A percentile compares a stretch with the other conserved stretches of the same genome.
Evolutionary conservation across 2,888 invertebrate species (phyloP).

Genomic region (Eupithecia dodoneata): DNA sequence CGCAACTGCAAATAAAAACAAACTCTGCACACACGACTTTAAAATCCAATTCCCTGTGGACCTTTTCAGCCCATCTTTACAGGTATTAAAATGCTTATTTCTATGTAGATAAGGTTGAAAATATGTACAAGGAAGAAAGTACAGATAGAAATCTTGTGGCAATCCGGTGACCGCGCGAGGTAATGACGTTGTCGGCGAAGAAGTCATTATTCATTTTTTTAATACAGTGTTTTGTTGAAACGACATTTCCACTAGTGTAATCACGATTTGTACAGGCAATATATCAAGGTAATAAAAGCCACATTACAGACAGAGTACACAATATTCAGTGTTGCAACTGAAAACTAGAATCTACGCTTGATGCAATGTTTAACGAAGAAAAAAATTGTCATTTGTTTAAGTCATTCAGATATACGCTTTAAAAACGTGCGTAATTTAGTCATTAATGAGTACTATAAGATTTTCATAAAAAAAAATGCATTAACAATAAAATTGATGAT

Average conservation of each 20-base stretch:
- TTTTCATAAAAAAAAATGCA: background rate
- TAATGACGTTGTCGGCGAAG: constrained; percentile 81
- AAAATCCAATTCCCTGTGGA: constrained; percentile 59
- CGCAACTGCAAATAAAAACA: constrained; percentile 46
- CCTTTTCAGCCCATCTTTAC: constrained; percentile 18
- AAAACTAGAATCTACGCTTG: background rate
- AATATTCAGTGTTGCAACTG: constrained; percentile 13
- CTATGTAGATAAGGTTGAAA: constrained; percentile 48
- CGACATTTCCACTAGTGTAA: constrained; percentile 83
- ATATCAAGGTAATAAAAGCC: constrained; percentile 78
- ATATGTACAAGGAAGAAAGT: constrained; percentile 41
- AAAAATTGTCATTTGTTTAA: background rate
- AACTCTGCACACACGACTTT: constrained; percentile 49
- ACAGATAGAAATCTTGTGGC: constrained; percentile 76
- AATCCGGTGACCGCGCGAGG: constrained; percentile 68
- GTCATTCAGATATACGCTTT: too few relatives aligned
- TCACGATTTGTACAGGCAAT: constrained; percentile 80
- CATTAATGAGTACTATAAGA: too few relatives aligned
- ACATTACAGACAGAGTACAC: constrained; percentile 60
- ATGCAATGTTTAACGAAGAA: background rate
- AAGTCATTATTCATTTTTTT: constrained; percentile 84
- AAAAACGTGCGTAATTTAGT: too few relatives aligned
- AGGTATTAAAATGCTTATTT: constrained; percentile 47
- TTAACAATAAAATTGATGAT: background rate
- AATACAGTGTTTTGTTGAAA: constrained; percentile 82